Base-by-base conservation (phyloP, 2,113 vertebrate genomes). In the Polypterus bichir region DNA sequence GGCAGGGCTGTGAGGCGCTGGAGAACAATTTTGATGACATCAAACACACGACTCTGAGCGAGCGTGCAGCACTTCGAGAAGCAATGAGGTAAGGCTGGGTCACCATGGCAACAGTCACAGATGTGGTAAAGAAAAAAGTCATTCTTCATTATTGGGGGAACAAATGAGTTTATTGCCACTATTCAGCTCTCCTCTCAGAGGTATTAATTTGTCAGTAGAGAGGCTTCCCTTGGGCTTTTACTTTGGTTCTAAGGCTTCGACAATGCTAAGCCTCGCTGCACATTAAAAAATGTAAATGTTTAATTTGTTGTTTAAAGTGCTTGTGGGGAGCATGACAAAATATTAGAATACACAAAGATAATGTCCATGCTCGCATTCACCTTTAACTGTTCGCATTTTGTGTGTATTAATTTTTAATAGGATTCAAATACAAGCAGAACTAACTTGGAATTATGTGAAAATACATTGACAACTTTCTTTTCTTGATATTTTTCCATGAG, bases 11-110 rank as follows among this genome's bases (percentile, higher is more conserved):
- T 61, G 80, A 89, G 72, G 87, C 84, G 76, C 84, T 92, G 55
- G 90, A 97, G 79, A 94, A 97, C 87, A 97, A 98, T 91, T 99
- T 95, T 82, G 92, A 97, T 69, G 93, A 99, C 77, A 91, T 92
- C 88, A 93, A 92, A 86, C 92, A 94, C 80, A 94, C 91, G 9
- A 95, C 92, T 71, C 81, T 93, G 73, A 86, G 94, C 62, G 93
- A 96, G 69, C 80, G 90, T 64, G 91, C 91, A 76, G 92, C 92
- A 65, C 90, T 97, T 64, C 81, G 89, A 79, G 92, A 94, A 84
- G 91, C 91, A 74, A 70, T 91, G 79, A 95, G 94, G 96, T 97
- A 83, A 92, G 86, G 81, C 76, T 79, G 74, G 81, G 83, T 93
- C 86, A 75, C 89, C 88, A 92, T 92, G 77, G 90, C 85, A 93